Conservation (phyloP, 2,888 invertebrate species). For the Drosophila meridionalis region DNA sequence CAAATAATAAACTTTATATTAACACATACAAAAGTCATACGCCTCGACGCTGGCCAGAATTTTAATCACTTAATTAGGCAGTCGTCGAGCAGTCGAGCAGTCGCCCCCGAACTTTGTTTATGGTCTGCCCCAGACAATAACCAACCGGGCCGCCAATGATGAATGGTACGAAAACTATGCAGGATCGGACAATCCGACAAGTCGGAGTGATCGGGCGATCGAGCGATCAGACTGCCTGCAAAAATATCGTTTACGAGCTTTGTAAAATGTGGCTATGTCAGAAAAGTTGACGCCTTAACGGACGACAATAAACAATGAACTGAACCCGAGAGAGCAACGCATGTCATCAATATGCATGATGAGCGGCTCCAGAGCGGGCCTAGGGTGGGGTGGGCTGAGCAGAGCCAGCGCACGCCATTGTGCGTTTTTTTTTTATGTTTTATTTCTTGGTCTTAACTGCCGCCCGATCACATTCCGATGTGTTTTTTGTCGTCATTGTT, state of each 20-base stretch:
- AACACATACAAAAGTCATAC: conserved; percentile 85
- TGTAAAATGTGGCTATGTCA: conserved; percentile 64
- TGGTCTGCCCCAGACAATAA: conserved; percentile 41
- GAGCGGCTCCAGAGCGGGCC: conserved; percentile 40
- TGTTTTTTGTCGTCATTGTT: conserved; percentile 78
- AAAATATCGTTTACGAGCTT: conserved; percentile 63
- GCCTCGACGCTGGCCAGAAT: conserved; percentile 80
- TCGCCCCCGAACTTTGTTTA: conserved; percentile 50
- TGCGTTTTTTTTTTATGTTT: conserved; percentile 38
- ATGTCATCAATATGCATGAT: conserved; percentile 79
- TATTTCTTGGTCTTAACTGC: conserved; percentile 48
- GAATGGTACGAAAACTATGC: conserved; percentile 63
- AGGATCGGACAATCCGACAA: conserved; percentile 50
- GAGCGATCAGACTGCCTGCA: conserved; percentile 51
- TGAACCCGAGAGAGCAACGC: conserved; percentile 56
- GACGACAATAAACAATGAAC: conserved; percentile 69
- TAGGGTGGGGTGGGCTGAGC: conserved; percentile 19
- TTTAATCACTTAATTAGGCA: conserved; percentile 84
- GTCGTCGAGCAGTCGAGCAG: conserved; percentile 40
- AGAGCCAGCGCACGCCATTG: conserved; percentile 73
- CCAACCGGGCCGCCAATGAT: conserved; percentile 33
- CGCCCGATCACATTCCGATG: conserved; percentile 75
- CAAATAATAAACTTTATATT: conserved; percentile 85
- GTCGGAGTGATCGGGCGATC: conserved; percentile 32
- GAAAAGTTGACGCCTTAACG: conserved; percentile 68